Base-by-base conservation (phyloP, 1,140 invertebrate genomes). In the Euwallacea similis region DNA sequence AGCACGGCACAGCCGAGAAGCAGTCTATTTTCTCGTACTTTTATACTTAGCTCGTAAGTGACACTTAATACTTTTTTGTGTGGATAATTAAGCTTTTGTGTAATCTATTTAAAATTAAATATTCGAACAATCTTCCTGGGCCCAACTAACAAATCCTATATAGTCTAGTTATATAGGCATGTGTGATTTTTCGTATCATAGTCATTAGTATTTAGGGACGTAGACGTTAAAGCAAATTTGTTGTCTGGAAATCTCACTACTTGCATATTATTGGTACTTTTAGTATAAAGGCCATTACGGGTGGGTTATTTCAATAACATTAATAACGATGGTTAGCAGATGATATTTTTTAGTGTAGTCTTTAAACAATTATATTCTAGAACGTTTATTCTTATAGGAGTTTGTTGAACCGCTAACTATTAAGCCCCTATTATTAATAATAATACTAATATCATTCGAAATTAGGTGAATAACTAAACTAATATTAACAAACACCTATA, bases 41-140 rank as follows among this genome's bases (percentile, higher is more conserved):
- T 76, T 76, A 69, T 76, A 77, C 71, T 71, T 75, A 78, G 73
- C 68, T 71, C 56, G 59, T 77, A 78, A 78, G 77, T 75, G 73
- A 77, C 70, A 78, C 76, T 73, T 70, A 72, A 73, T 75, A 74
- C 72, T 72, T 78, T 77, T 76, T 75, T 72, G 74, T 73, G 75
- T 50, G 46, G 21, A 33, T 33, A 75, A 77, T 60, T 46, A 56
- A 75, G 74, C 78, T 77, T 78, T 78, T 79, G 76, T 76, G 75
- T 79, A 77, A 72, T 73, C 61, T 69, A 76, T 72, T 68, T 77
- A 72, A 69, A 75, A 73, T 60, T 71, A 76, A 74, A 76, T 79
- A 75, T 78, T 79, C 76, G 76, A 81, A 82, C 81, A 82, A 82
- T 82, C 81, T 82, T 80, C 77, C 79, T 81, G 81, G 81, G 81